Conservation (phyloP, 1,140 invertebrate genomes). For the Helicoverpa zea region DNA sequence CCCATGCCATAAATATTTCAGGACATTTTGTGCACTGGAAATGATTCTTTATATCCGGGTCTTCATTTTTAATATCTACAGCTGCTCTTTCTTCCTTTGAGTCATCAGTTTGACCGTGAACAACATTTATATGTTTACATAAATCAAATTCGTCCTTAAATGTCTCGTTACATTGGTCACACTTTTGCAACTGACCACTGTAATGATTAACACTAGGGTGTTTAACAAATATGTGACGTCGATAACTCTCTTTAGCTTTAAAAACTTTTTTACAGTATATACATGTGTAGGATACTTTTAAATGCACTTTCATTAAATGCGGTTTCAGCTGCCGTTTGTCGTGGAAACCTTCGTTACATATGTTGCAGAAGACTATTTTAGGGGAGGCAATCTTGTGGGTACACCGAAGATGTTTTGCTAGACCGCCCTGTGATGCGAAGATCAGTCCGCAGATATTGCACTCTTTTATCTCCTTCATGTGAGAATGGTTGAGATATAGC, state of each 20-base stretch:
- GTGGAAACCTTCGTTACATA: slow-evolving; percentile 78
- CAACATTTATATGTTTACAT: slow-evolving; percentile 71
- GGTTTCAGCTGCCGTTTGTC: slow-evolving; percentile 77
- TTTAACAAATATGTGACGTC: slow-evolving; percentile 74
- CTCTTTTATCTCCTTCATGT: slow-evolving; percentile 73
- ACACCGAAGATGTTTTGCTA: slow-evolving; percentile 77
- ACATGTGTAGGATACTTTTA: slow-evolving; percentile 79
- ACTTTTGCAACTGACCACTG: slow-evolving; percentile 65
- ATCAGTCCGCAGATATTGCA: slow-evolving; percentile 77
- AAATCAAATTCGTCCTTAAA: slow-evolving; percentile 78
- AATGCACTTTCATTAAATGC: slow-evolving; percentile 79
- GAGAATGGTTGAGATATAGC: slow-evolving; percentile 74
- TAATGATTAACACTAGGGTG: slow-evolving; percentile 60
- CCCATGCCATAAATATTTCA: slow-evolving; percentile 68
- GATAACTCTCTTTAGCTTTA: slow-evolving; percentile 80
- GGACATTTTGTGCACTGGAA: slow-evolving; percentile 80
- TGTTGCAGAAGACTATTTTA: slow-evolving; percentile 74
- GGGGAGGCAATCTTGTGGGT: slow-evolving; percentile 78
- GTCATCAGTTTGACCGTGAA: slow-evolving; percentile 57
- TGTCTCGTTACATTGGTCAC: slow-evolving; percentile 70
- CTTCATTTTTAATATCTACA: slow-evolving; percentile 69
- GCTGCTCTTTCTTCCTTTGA: slow-evolving; percentile 37
- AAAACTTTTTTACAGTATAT: slow-evolving; percentile 76
- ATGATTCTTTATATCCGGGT: slow-evolving; percentile 65
- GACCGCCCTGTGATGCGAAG: slow-evolving; percentile 75